Evolutionary conservation across 2,797 vertebrate genomes (phyloP).

Genomic region (Sebastes alutus): DNA sequence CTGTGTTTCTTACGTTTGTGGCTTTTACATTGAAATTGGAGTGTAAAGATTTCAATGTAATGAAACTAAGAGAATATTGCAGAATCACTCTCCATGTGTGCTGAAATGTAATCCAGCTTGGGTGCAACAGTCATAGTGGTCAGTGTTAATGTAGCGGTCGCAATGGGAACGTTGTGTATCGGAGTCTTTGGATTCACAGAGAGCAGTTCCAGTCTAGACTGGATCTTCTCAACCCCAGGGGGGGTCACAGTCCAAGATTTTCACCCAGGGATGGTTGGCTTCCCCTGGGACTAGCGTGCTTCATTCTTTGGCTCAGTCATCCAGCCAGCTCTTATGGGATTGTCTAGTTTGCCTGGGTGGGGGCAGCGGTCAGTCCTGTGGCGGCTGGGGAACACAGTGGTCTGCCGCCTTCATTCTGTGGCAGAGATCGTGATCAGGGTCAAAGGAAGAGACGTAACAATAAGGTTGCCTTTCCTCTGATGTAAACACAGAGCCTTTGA

Average conservation of each 20-base stretch:
- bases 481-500: slow-evolving; percentile 51
- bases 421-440: slow-evolving; percentile 50
- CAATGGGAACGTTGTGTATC: slow-evolving; percentile 5
- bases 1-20: slow-evolving; percentile 29
- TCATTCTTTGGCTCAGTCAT: slow-evolving; percentile 49
- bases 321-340: slow-evolving; percentile 47
- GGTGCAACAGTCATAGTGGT: slow-evolving; percentile 1
- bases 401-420: slow-evolving; percentile 38
- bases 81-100: background rate
- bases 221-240: slow-evolving; percentile 5
- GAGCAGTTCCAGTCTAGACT: slow-evolving; percentile 29
- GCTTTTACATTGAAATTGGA: slow-evolving; percentile 5
- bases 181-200: slow-evolving; percentile 17
- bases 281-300: slow-evolving; percentile 47
- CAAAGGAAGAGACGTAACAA: slow-evolving; percentile 59
- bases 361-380: slow-evolving; percentile 51
- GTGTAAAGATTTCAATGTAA: background rate
- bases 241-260: slow-evolving; percentile 14
- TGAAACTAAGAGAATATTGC: slow-evolving; percentile 2
- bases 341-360: slow-evolving; percentile 49
- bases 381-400: slow-evolving; percentile 44
- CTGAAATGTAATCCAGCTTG: background rate
- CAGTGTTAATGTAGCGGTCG: background rate
- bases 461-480: slow-evolving; percentile 36
- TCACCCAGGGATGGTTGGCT: slow-evolving; percentile 44